Percentiles rank a stretch among this genome's conserved stretches.
phyloP scores from a whole-genome alignment of 2,888 invertebrate species.

The Epistrophe eligans region DNA sequence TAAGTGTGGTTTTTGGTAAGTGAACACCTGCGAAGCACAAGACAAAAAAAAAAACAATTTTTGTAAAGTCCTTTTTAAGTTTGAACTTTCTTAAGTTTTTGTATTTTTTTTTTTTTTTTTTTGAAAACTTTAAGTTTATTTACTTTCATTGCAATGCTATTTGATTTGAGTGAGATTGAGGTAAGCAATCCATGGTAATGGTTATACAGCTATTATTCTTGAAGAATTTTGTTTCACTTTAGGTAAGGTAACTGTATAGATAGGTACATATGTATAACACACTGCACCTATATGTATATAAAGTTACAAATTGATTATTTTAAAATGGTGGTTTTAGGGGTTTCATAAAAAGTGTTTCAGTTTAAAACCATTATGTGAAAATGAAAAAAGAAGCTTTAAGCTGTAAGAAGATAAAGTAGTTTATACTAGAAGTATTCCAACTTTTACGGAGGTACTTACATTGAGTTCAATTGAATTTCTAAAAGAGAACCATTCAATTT shows the following conservation, averaged over 20 bases:
- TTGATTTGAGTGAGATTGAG: constrained; percentile 63
- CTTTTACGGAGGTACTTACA: background rate
- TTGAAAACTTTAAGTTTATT: constrained; percentile 45
- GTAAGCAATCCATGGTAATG: constrained; percentile 39
- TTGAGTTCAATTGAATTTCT: background rate
- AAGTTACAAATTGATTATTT: constrained; percentile 44
- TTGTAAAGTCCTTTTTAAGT: constrained; percentile 34
- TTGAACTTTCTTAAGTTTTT: constrained; percentile 43
- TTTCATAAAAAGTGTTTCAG: constrained; percentile 2
- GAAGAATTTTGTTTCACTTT: constrained; percentile 36
- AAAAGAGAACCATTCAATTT: background rate
- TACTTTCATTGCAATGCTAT: constrained; percentile 55
- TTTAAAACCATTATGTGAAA: constrained; percentile 27
- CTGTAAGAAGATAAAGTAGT: constrained; percentile 1
- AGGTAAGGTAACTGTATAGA: background rate
- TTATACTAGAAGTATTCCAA: background rate
- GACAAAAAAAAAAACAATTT: background rate
- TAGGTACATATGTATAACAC: background rate
- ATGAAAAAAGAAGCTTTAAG: background rate
- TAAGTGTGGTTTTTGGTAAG: constrained; percentile 50
- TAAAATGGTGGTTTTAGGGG: background rate
- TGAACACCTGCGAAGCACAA: constrained; percentile 62
- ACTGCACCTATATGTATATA: background rate
- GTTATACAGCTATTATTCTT: constrained; percentile 36
- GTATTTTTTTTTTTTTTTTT: constrained; percentile 1